These are phyloP conservation scores for Lomographa bimaculata DNA, from an alignment of 2,888 invertebrate species.

Conservation along the genomic window DNA sequence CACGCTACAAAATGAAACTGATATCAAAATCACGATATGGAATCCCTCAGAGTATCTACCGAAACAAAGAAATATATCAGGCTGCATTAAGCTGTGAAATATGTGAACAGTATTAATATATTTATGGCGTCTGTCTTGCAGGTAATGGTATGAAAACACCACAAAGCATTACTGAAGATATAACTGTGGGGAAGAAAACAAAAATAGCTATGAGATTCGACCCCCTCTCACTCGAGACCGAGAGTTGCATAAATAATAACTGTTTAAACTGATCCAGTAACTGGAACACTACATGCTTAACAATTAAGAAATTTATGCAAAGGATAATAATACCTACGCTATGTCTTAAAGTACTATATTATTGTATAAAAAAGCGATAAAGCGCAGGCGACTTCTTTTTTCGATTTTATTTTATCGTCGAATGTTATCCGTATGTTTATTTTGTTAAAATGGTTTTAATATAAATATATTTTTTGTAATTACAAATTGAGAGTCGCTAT, in stretches of 20 bases:
- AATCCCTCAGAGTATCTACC: slow-evolving; percentile 15
- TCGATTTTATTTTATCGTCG: too few relatives aligned
- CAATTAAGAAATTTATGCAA: too few relatives aligned
- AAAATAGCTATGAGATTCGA: slow-evolving; percentile 65
- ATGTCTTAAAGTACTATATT: too few relatives aligned
- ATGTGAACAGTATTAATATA: slow-evolving; percentile 70
- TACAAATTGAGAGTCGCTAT: too few relatives aligned
- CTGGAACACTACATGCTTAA: too few relatives aligned
- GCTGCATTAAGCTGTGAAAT: slow-evolving; percentile 44
- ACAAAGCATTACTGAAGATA: slow-evolving; percentile 59
- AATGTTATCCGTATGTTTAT: too few relatives aligned
- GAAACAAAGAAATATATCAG: slow-evolving; percentile 24
- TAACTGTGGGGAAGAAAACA: slow-evolving; percentile 55
- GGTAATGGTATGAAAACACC: slow-evolving; percentile 81
- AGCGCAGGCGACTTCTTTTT: too few relatives aligned
- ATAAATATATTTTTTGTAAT: too few relatives aligned
- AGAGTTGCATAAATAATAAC: slow-evolving; percentile 61
- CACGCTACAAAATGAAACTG: not conserved
- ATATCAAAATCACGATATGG: slow-evolving; percentile 8
- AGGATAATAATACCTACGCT: too few relatives aligned
- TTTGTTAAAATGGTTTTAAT: too few relatives aligned
- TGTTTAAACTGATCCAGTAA: slow-evolving; percentile 19
- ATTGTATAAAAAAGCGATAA: too few relatives aligned
- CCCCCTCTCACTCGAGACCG: slow-evolving; percentile 45
- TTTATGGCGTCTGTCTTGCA: slow-evolving; percentile 76